Conservation (phyloP, 2,113 vertebrate species). For the Candoia aspera region DNA sequence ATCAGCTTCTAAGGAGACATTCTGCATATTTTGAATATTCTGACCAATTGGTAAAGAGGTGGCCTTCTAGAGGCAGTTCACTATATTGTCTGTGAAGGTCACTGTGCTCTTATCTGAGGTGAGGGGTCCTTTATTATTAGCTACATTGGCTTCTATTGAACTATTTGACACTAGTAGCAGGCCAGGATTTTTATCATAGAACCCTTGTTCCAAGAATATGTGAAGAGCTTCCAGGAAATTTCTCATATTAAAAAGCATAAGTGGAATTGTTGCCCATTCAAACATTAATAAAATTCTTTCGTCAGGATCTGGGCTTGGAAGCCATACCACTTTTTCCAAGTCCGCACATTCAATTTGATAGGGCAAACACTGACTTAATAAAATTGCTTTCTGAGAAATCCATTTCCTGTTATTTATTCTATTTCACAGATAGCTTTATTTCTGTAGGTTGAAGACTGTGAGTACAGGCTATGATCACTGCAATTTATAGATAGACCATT, state of each 20-base stretch:
- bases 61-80: no score
- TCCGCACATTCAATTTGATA: neutral
- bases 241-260: neutral
- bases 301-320: neutral
- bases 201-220: neutral
- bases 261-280: neutral
- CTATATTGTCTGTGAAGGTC: no score
- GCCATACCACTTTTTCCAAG: neutral
- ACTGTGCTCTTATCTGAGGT: no score
- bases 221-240: neutral
- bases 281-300: neutral
- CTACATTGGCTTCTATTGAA: neutral
- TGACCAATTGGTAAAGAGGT: no score
- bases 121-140: no score
- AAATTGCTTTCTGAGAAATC: neutral
- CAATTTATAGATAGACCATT: neutral
- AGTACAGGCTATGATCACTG: neutral
- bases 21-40: no score
- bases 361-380: neutral
- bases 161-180: neutral
- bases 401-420: conserved; percentile 3
- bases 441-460: neutral
- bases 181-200: neutral
- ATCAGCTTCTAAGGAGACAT: no score
- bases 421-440: neutral